phyloP scores from a whole-genome alignment of 1,140 invertebrate species.

The Monomorium pharaonis region DNA sequence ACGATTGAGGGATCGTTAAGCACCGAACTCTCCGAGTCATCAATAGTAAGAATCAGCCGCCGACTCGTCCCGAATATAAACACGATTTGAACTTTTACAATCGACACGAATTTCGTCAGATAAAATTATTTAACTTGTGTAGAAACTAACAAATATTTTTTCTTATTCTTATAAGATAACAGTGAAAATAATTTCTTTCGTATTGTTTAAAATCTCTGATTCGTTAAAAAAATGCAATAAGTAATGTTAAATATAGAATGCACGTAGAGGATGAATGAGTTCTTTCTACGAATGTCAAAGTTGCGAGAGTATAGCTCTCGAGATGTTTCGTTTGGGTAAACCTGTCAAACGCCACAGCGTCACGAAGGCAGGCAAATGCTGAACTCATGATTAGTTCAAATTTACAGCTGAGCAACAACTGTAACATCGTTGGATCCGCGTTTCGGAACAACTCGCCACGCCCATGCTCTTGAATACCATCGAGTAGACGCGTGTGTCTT shows the following conservation, averaged over 20 bases:
- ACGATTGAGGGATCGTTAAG: slow-evolving; percentile 66
- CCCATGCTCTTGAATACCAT: slow-evolving; percentile 38
- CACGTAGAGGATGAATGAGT: not conserved
- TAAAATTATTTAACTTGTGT: not conserved
- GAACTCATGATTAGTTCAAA: slow-evolving; percentile 52
- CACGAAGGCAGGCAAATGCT: slow-evolving; percentile 31
- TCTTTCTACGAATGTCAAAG: slow-evolving; percentile 3
- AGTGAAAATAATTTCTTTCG: not conserved
- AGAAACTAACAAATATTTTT: not conserved
- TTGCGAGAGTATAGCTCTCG: slow-evolving; percentile 8
- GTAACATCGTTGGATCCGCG: slow-evolving; percentile 23
- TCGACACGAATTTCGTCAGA: not conserved
- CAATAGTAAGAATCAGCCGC: slow-evolving; percentile 10
- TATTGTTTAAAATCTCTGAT: not conserved
- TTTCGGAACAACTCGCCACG: slow-evolving; percentile 58
- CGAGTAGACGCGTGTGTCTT: slow-evolving; percentile 55
- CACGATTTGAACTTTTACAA: not conserved
- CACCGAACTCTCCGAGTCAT: slow-evolving; percentile 49
- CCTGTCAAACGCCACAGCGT: slow-evolving; percentile 26
- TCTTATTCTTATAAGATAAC: not conserved
- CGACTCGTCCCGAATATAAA: slow-evolving; percentile 38
- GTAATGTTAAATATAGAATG: not conserved
- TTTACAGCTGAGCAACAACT: slow-evolving; percentile 53
- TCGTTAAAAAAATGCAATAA: not conserved
- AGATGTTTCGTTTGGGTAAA: slow-evolving; percentile 45